Base-by-base conservation (phyloP, 2,797 vertebrate species). In the Hydrophis major region DNA sequence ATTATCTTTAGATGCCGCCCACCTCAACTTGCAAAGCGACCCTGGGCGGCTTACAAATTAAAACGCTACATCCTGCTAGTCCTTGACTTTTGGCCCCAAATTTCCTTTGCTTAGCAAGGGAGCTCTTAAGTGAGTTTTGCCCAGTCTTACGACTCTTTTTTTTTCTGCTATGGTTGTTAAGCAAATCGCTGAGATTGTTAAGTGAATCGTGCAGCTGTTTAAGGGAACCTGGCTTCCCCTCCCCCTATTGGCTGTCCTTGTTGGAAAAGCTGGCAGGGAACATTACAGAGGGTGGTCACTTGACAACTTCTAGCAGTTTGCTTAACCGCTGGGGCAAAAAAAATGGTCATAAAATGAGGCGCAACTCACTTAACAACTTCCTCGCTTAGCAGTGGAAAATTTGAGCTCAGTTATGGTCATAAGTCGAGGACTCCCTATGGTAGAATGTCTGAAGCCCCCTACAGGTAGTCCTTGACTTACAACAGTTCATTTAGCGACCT, bases 241-340 rank as follows among this genome's bases (percentile, higher is more conserved):
- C 59, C 47, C 47, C 50, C 6, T 25, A 2, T 66, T 66, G 61
- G 2, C 63, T 2, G 2, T 66, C 3, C 63, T 66, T 14, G 12
- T 66, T 12, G 2, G 63, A n/a, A n/a, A n/a, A 50, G 63, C 63
- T 66, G 63, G 28, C 28, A 2, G 28, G 63, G 28, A 66, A n/a
- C 0, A 4, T 66, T n/a, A 66, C 28, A n/a, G 0, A 13, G 4
- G 12, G 27, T 14, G 61, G 28, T 66, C 12, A 66, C 12, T 66
- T n/a, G 4, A 66, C 28, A n/a, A 4, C 12, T 14, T 1, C 6
- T 3, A 2, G 4, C n/a, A 1, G 4, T n/a, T n/a, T 13, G 63
- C 63, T 6, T 66, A n/a, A 28, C 11, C 4, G n/a, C 7, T 11
- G 63, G n/a, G 63, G 12, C 63, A 66, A 14, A 66, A 28, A 47